Evolutionary conservation across 2,888 invertebrate species (phyloP).

Genomic region (Ferrisia virgata): DNA sequence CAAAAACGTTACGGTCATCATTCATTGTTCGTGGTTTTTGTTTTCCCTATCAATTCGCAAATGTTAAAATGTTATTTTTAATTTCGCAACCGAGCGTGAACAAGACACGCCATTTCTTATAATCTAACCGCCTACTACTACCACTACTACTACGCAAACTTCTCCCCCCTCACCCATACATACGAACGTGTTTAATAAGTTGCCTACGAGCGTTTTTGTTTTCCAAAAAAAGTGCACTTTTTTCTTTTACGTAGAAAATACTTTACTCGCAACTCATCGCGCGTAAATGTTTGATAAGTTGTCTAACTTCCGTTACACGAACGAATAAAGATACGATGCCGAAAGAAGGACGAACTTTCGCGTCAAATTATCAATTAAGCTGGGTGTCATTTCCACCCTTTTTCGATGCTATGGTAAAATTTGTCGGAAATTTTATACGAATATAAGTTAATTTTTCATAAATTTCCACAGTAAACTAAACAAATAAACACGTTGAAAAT

Average conservation of each 20-base stretch:
- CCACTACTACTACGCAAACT: no score
- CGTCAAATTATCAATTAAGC: background rate
- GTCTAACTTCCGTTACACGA: background rate
- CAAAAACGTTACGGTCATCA: background rate
- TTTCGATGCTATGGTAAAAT: background rate
- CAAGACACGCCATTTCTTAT: background rate
- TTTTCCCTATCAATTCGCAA: background rate
- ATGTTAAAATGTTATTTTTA: conserved; percentile 9
- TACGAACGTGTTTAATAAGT: background rate
- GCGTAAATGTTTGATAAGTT: background rate
- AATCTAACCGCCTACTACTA: background rate
- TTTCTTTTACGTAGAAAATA: background rate
- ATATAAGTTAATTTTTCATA: background rate
- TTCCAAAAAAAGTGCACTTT: background rate
- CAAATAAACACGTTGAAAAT: background rate
- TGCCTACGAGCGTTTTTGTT: background rate
- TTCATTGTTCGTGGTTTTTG: background rate
- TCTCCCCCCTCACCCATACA: background rate
- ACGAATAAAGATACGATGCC: no score
- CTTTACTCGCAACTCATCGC: background rate
- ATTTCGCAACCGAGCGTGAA: conserved; percentile 1
- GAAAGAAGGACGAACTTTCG: background rate
- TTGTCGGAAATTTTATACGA: background rate
- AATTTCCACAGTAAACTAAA: background rate
- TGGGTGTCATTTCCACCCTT: background rate